phyloP scores from a whole-genome alignment of 1,140 invertebrate genomes.

The Lethrus apterus region DNA sequence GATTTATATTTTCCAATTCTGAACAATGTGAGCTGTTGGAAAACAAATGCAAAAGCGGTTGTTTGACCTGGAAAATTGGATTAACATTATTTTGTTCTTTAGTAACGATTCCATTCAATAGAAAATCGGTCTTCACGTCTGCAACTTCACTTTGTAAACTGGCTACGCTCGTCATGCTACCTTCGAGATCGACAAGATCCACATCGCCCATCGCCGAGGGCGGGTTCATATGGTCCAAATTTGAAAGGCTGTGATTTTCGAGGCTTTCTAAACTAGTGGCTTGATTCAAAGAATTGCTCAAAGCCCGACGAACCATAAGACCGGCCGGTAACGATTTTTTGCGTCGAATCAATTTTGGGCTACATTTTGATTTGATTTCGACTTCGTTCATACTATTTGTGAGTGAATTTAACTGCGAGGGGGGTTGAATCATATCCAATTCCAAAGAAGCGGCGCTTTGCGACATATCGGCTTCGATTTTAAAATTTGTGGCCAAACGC shows the following conservation, averaged over 20 bases:
- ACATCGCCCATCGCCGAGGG: conserved; percentile 74
- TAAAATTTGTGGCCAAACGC: conserved; percentile 54
- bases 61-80: conserved; percentile 47
- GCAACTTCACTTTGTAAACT: conserved; percentile 73
- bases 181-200: conserved; percentile 62
- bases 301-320: conserved; percentile 59
- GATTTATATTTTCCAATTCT: conserved; percentile 58
- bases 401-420: conserved; percentile 64
- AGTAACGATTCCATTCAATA: conserved; percentile 24
- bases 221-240: conserved; percentile 73
- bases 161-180: conserved; percentile 73
- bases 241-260: conserved; percentile 46
- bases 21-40: conserved; percentile 32
- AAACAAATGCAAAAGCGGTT: conserved; percentile 42
- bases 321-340: conserved; percentile 64
- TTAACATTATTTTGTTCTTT: conserved; percentile 27
- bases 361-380: conserved; percentile 30
- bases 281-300: conserved; percentile 50
- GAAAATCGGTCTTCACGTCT: conserved; percentile 42
- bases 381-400: conserved; percentile 48
- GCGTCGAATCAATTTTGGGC: conserved; percentile 37
- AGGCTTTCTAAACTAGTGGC: conserved; percentile 48
- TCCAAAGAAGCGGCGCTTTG: conserved; percentile 52
- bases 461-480: conserved; percentile 54
- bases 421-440: conserved; percentile 69